Base-by-base conservation (phyloP, 2,888 invertebrate genomes). In the Xestia ashworthii region DNA sequence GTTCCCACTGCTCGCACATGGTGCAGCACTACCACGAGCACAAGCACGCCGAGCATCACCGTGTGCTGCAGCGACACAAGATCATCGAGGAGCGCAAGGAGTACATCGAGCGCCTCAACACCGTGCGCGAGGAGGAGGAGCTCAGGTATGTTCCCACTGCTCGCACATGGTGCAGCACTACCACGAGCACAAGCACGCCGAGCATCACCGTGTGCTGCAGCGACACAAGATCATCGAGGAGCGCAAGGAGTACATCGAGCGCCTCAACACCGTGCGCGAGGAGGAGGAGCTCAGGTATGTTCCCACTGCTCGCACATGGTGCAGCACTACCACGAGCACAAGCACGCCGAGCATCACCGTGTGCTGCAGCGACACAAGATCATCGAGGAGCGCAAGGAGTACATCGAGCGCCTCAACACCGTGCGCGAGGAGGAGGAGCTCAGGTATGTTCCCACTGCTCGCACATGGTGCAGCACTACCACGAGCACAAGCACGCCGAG, bases 11-110 rank as follows among this genome's bases (percentile, higher is more conserved):
- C 41, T 9, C 41, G 41, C 8, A 41, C 41, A 6, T 41, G 97
- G 98, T 98, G 12, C 97, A 97, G 83, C 98, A 98, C 92, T 99
- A 99, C 93, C 98, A 98, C 91, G 98, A 98, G 92, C 98, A 98
- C 85, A 98, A 98, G 94, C 97, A 96, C 89, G 97, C 98, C 68
- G 99, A 99, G 90, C 99, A 99, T 93, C 98, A 98, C 90, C 97
- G 98, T 75, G 99, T 99, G 89, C 97, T 99, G 88, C 98, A 98
- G 92, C 97, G 99, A 1, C 99, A 99, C 93, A 99, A 99, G 96
- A 99, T 99, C 91, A 99, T 99, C 89, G 99, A 99, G 95, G 99
- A 99, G 92, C 97, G 99, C 74, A 99, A 99, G 95, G 99, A 99
- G 95, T 98, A 99, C 93, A 98, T 99, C 84, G 99, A 99, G 94